These are phyloP conservation scores for Phasianus colchicus DNA, from an alignment of 2,113 vertebrate species.

Conservation along the genomic window DNA sequence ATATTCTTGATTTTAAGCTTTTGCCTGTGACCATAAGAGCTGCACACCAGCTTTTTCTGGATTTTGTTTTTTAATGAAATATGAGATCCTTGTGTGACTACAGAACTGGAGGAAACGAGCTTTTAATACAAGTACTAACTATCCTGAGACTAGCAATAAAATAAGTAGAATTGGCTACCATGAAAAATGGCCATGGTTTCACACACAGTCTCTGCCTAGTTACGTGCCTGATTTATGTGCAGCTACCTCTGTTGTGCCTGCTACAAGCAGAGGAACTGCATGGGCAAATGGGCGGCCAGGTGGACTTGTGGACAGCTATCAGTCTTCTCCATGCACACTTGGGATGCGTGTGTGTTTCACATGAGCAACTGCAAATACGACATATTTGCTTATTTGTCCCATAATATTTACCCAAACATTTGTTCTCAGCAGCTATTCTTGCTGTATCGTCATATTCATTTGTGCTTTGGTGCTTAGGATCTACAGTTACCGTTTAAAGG, in stretches of 20 bases:
- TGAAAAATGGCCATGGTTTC: constrained; percentile 47
- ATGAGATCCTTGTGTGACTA: constrained; percentile 10
- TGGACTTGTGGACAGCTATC: neutral
- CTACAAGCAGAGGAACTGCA: neutral
- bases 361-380: neutral
- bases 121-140: constrained; percentile 62
- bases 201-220: neutral
- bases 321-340: accelerated
- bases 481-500: neutral
- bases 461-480: neutral
- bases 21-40: constrained; percentile 38
- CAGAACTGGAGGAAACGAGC: constrained; percentile 26
- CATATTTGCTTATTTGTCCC: neutral
- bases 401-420: constrained; percentile 22
- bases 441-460: neutral
- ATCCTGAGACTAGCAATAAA: constrained; percentile 44
- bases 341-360: neutral
- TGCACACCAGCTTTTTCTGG: constrained; percentile 23
- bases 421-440: constrained; percentile 28
- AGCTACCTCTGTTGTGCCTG: neutral
- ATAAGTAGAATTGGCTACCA: constrained; percentile 9
- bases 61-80: constrained; percentile 53
- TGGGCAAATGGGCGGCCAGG: neutral
- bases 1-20: constrained; percentile 56
- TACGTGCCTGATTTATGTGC: constrained; percentile 28